phyloP scores from a whole-genome alignment of 2,797 vertebrate species.

The Myotis planiceps region DNA sequence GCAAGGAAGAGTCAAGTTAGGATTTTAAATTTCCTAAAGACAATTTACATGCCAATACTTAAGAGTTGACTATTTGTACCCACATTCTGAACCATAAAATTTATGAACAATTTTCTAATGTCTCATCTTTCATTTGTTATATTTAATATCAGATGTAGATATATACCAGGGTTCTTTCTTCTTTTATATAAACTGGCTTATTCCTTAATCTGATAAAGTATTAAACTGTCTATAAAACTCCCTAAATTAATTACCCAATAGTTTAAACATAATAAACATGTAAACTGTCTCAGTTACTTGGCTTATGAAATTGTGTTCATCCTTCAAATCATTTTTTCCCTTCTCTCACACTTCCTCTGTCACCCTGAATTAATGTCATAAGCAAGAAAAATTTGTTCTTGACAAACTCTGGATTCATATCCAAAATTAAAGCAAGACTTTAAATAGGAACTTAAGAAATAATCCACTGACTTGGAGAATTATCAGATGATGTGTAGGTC shows the following conservation, averaged over 20 bases:
- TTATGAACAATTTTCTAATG: constrained; percentile 19
- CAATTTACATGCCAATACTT: neutral
- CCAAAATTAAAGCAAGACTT: neutral
- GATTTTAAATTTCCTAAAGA: constrained; percentile 16
- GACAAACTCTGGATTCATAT: neutral
- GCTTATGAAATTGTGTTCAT: constrained; percentile 62
- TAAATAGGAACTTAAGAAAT: constrained; percentile 29
- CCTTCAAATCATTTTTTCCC: constrained; percentile 48
- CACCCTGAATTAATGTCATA: neutral
- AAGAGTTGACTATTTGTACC: neutral
- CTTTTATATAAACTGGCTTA: constrained; percentile 64
- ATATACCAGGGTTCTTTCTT: constrained; percentile 12
- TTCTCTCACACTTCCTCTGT: neutral
- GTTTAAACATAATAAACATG: constrained; percentile 72
- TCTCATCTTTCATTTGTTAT: constrained; percentile 41
- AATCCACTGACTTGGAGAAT: neutral
- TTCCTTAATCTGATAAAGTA: constrained; percentile 48
- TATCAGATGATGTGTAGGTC: neutral
- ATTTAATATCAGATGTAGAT: constrained; percentile 12
- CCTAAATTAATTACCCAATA: constrained; percentile 72
- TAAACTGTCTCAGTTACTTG: constrained; percentile 71
- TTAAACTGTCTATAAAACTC: constrained; percentile 75
- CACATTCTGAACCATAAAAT: constrained; percentile 28
- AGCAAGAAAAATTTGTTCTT: constrained; percentile 36
- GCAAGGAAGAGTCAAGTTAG: neutral